Evolutionary conservation across 2,888 invertebrate genomes (phyloP).

Genomic region (Ariolimax columbianus): DNA sequence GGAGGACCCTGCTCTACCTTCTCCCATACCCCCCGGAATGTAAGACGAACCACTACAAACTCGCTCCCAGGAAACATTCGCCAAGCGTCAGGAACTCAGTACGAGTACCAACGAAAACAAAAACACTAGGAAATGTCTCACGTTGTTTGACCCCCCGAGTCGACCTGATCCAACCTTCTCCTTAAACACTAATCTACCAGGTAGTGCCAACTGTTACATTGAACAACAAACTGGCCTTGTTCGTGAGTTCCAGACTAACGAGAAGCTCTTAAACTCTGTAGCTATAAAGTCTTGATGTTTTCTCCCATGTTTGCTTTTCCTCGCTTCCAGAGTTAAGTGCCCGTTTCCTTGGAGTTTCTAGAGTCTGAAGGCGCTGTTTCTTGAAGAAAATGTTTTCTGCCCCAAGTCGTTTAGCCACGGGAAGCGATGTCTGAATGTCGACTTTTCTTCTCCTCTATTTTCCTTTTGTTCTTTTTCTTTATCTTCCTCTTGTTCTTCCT

Average conservation of each 20-base stretch:
- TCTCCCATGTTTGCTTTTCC: conserved; percentile 13
- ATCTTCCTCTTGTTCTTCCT: too few species aligned
- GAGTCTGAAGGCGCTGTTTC: background rate
- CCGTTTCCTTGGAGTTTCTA: conserved; percentile 6
- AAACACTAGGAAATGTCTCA: background rate
- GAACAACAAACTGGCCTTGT: background rate
- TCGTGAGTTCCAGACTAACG: conserved; percentile 4
- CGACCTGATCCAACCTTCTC: background rate
- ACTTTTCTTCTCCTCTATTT: too few species aligned
- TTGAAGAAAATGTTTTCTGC: conserved; percentile 2
- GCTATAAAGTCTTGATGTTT: conserved; percentile 5
- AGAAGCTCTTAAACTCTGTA: conserved; percentile 9
- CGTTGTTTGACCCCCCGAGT: background rate
- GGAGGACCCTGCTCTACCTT: too few species aligned
- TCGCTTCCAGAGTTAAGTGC: conserved; percentile 23
- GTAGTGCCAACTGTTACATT: background rate
- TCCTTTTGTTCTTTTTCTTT: too few species aligned
- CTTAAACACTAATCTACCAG: background rate
- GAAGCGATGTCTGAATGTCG: too few species aligned
- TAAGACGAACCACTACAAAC: too few species aligned
- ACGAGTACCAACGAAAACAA: too few species aligned
- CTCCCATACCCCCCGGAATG: too few species aligned
- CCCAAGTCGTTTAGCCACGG: background rate
- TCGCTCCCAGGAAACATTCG: too few species aligned
- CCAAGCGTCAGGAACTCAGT: too few species aligned